Evolutionary conservation across 2,888 invertebrate genomes (phyloP).

Genomic region (Spilarctia lutea): DNA sequence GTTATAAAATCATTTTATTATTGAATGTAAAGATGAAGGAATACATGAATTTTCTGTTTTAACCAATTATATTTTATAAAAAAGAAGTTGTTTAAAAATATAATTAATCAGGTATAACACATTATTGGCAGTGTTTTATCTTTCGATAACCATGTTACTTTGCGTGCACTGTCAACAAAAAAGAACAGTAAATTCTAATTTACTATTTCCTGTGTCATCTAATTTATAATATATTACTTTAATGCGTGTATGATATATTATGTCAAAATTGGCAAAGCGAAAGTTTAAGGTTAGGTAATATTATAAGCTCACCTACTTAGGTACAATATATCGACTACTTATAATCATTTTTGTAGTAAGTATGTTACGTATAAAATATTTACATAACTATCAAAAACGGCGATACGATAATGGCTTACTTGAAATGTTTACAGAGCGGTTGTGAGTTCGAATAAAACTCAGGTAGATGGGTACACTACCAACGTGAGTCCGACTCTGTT

Average conservation of each 20-base stretch:
- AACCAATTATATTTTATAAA: too few species aligned
- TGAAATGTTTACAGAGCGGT: background rate
- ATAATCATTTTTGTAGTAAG: background rate
- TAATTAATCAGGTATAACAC: too few species aligned
- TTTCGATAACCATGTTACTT: background rate
- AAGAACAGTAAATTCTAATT: background rate
- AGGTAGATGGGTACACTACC: too few species aligned
- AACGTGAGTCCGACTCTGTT: background rate
- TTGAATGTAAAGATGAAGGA: background rate
- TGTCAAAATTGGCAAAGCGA: constrained; percentile 7
- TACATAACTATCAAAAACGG: background rate
- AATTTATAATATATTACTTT: background rate
- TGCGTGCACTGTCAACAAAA: background rate
- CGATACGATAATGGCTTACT: background rate
- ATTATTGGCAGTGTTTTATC: too few species aligned
- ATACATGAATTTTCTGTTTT: too few species aligned
- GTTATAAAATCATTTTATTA: too few species aligned
- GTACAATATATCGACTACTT: background rate
- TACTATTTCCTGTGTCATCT: background rate
- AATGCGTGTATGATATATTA: background rate
- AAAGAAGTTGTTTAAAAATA: too few species aligned
- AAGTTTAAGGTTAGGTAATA: constrained; percentile 12
- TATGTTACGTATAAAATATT: background rate
- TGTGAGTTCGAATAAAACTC: too few species aligned
- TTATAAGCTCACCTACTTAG: background rate